A percentile compares a stretch with the other conserved stretches of the same genome.
phyloP scores from a whole-genome alignment of 2,113 vertebrate species.

The Prinia subflava region DNA sequence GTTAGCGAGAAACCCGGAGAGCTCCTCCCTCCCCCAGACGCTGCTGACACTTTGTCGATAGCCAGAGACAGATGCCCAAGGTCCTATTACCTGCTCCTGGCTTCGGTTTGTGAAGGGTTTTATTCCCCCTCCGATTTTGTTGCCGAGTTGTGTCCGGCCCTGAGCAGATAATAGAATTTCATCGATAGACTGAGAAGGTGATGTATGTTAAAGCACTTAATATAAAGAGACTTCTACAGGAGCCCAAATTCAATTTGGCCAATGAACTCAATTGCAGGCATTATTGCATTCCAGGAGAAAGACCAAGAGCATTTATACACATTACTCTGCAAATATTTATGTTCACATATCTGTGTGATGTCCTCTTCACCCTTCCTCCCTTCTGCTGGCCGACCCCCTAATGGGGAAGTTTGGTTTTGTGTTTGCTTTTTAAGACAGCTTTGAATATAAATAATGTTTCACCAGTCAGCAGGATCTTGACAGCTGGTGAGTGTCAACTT shows the following conservation, averaged over 20 bases:
- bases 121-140: conserved; percentile 27
- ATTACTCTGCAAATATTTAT: conserved; percentile 37
- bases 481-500: conserved; percentile 58
- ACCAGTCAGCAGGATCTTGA: conserved; percentile 58
- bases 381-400: conserved; percentile 27
- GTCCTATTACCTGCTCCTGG: conserved; percentile 38
- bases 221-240: conserved; percentile 68
- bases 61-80: neutral
- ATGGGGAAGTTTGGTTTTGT: neutral
- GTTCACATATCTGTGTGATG: neutral
- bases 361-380: conserved; percentile 49
- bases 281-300: conserved; percentile 62
- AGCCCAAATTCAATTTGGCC: conserved; percentile 72
- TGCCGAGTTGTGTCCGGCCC: conserved; percentile 30
- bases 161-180: conserved; percentile 66
- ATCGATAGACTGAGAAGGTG: conserved; percentile 54
- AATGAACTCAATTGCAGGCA: conserved; percentile 72
- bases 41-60: conserved; percentile 44
- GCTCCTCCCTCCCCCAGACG: neutral
- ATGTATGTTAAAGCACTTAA: conserved; percentile 71
- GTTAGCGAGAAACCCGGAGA: neutral
- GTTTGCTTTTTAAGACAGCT: conserved; percentile 55
- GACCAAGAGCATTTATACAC: conserved; percentile 28
- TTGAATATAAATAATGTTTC: conserved; percentile 54
- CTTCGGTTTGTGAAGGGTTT: neutral